Conservation (phyloP, 2,888 invertebrate genomes). For the Drosophila parthenogenetica region DNA sequence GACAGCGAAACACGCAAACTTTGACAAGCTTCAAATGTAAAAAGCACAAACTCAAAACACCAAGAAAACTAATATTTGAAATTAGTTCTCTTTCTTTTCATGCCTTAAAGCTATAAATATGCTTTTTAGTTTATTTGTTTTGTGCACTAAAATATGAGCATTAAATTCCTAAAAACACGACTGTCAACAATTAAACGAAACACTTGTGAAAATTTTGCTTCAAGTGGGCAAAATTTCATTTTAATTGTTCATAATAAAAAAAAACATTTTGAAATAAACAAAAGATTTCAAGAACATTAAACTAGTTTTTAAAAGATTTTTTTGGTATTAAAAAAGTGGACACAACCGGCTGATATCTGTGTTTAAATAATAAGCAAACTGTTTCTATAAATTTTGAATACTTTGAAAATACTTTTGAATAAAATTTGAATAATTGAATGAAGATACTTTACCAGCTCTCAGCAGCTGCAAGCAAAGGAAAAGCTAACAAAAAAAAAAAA, state of each 20-base stretch:
- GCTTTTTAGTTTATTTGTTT: neutral
- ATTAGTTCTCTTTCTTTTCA: neutral
- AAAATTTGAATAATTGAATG: conserved; percentile 11
- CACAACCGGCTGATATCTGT: neutral
- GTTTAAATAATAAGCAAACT: conserved; percentile 10
- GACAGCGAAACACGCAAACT: neutral
- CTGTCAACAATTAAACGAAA: too few species aligned
- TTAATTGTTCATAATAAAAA: too few species aligned
- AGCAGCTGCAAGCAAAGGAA: conserved; percentile 1
- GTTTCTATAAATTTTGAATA: conserved; percentile 12
- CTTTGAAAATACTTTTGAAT: conserved; percentile 14
- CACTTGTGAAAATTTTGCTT: too few species aligned
- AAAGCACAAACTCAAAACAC: neutral
- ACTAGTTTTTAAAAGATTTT: too few species aligned
- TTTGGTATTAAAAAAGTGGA: neutral
- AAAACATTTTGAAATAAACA: too few species aligned
- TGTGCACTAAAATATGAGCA: neutral
- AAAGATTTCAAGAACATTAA: too few species aligned
- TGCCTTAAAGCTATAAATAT: too few species aligned
- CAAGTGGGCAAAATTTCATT: too few species aligned
- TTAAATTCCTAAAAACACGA: too few species aligned
- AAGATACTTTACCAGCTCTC: neutral
- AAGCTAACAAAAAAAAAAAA: neutral
- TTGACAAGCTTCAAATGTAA: neutral
- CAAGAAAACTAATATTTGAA: neutral